Evolutionary conservation across 2,888 invertebrate genomes (phyloP).

Genomic region (Encarsia formosa): DNA sequence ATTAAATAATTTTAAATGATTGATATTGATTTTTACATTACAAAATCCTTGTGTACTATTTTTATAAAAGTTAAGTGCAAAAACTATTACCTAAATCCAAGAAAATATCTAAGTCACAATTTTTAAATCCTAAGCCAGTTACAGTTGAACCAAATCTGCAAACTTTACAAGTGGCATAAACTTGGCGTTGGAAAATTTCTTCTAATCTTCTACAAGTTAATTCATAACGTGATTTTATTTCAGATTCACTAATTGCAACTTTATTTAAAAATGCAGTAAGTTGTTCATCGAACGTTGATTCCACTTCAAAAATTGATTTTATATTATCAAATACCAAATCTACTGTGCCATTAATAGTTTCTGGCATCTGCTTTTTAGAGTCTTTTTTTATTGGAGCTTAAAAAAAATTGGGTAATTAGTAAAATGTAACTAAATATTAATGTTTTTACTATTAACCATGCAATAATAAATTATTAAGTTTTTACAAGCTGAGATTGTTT

Average conservation of each 20-base stretch:
- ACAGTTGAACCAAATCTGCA: slow-evolving; percentile 71
- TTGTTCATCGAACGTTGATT: slow-evolving; percentile 37
- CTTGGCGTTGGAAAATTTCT: slow-evolving; percentile 31
- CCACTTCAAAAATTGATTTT: slow-evolving; percentile 32
- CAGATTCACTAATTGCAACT: slow-evolving; percentile 33
- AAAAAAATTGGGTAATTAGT: slow-evolving; percentile 8
- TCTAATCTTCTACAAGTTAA: slow-evolving; percentile 34
- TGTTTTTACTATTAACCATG: background rate
- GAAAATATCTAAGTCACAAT: slow-evolving; percentile 72
- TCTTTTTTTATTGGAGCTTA: slow-evolving; percentile 6
- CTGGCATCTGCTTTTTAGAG: slow-evolving; percentile 8
- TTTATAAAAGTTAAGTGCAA: background rate
- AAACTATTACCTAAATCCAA: slow-evolving; percentile 52
- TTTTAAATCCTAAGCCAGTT: slow-evolving; percentile 65
- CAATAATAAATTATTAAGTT: background rate
- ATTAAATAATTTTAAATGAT: too few relatives aligned
- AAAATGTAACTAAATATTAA: background rate
- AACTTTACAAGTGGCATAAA: slow-evolving; percentile 46
- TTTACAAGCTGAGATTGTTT: slow-evolving; percentile 1
- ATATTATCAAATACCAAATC: slow-evolving; percentile 34
- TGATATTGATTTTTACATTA: too few relatives aligned
- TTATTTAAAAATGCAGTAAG: slow-evolving; percentile 35
- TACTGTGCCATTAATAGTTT: slow-evolving; percentile 19
- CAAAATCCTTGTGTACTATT: background rate
- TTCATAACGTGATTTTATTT: slow-evolving; percentile 35